Percentiles rank a stretch among this genome's conserved stretches.
phyloP scores from a whole-genome alignment of 2,888 invertebrate genomes.

The Pinctada fucata region DNA sequence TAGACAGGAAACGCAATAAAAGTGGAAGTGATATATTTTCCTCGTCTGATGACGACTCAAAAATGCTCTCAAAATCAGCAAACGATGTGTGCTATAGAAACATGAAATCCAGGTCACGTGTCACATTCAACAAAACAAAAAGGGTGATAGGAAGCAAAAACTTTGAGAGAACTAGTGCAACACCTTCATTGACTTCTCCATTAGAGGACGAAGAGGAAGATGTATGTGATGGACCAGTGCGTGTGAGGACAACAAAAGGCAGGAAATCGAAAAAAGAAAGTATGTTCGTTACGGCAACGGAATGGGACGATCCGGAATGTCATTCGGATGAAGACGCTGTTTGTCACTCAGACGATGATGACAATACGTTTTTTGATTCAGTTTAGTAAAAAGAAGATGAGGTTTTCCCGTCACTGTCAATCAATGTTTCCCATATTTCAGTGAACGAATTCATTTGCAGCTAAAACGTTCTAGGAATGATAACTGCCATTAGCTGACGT shows the following conservation, averaged over 20 bases:
- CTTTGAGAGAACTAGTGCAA: conserved; percentile 14
- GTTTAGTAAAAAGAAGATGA: neutral
- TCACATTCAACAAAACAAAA: conserved; percentile 15
- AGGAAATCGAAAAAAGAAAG: neutral
- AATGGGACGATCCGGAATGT: conserved; percentile 24
- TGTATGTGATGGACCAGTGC: neutral
- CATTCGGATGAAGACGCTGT: conserved; percentile 21
- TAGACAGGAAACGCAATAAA: conserved; percentile 25
- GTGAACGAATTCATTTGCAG: too few relatives aligned
- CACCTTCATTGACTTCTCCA: conserved; percentile 15
- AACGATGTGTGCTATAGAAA: conserved; percentile 11
- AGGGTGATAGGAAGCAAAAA: neutral
- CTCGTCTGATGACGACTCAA: conserved; percentile 2
- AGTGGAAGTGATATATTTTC: conserved; percentile 18
- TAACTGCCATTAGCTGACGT: too few relatives aligned
- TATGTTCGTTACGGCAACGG: conserved; percentile 17
- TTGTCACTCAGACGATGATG: conserved; percentile 18
- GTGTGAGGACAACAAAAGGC: conserved; percentile 14
- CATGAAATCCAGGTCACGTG: neutral
- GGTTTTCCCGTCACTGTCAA: too few relatives aligned
- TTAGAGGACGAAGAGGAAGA: conserved; percentile 20
- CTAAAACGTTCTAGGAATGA: too few relatives aligned
- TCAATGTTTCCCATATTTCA: too few relatives aligned
- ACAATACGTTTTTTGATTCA: neutral
- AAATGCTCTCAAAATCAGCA: conserved; percentile 14